A percentile compares a stretch with the other conserved stretches of the same genome.
Evolutionary conservation across 1,140 invertebrate genomes (phyloP).

Genomic region (Ceratosolen fusciceps): DNA sequence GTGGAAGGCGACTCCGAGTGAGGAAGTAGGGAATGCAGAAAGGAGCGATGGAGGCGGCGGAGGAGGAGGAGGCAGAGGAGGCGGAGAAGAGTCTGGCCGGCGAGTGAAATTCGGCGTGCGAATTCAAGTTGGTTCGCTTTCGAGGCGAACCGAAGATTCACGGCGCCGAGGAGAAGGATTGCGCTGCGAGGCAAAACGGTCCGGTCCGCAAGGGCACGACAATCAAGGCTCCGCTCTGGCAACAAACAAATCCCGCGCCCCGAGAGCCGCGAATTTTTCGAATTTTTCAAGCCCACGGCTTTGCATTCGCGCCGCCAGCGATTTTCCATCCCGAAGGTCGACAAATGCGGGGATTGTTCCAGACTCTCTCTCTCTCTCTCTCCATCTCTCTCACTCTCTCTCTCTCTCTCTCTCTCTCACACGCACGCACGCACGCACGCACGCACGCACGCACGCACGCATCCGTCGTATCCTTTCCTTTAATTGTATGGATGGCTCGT

Average conservation of each 20-base stretch:
- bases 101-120: slow-evolving; percentile 42
- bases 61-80: slow-evolving; percentile 5
- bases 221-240: slow-evolving; percentile 24
- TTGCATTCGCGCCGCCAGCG: slow-evolving; percentile 38
- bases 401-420: too few species aligned
- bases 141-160: slow-evolving; percentile 17
- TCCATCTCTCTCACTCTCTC: neutral
- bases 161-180: slow-evolving; percentile 39
- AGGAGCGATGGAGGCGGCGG: too few species aligned
- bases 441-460: neutral
- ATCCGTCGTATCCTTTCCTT: neutral
- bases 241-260: slow-evolving; percentile 14
- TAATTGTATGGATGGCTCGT: neutral
- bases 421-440: too few species aligned
- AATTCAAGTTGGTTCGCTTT: slow-evolving; percentile 33
- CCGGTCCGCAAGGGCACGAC: slow-evolving; percentile 38
- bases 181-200: slow-evolving; percentile 46
- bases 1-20: neutral
- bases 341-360: slow-evolving; percentile 11
- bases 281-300: slow-evolving; percentile 46
- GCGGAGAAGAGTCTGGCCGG: neutral
- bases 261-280: slow-evolving; percentile 26
- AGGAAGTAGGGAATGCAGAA: slow-evolving; percentile 10
- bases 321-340: slow-evolving; percentile 10
- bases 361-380: neutral